Conservation (phyloP, 2,113 vertebrate species). For the Pteronura brasiliensis region DNA sequence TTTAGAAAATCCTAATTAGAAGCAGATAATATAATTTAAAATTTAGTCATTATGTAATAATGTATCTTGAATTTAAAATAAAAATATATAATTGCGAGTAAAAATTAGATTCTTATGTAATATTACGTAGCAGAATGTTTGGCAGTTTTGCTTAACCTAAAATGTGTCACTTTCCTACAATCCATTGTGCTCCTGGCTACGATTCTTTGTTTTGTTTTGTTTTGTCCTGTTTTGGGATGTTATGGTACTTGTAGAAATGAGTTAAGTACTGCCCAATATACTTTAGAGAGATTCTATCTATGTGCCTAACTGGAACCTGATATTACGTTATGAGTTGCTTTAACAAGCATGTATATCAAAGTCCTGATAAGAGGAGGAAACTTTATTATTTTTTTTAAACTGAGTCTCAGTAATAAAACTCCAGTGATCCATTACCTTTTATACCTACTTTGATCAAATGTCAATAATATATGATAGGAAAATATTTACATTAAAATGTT, state of each 20-base stretch:
- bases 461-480: not conserved
- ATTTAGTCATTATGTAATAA: not conserved
- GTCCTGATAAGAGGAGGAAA: not conserved
- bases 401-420: not conserved
- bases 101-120: not conserved
- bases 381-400: not conserved
- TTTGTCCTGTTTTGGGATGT: not conserved
- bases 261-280: not conserved
- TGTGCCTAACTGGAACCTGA: not conserved
- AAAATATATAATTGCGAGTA: not conserved
- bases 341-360: not conserved
- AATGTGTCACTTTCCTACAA: not conserved
- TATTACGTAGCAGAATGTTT: not conserved
- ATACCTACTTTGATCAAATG: not conserved
- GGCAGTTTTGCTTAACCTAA: not conserved
- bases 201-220: not conserved
- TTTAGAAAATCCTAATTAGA: not conserved
- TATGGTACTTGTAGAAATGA: not conserved
- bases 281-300: not conserved
- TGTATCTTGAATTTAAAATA: not conserved
- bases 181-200: not conserved
- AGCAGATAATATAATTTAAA: not conserved
- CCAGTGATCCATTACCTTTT: not conserved
- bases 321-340: not conserved
- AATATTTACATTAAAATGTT: not conserved